phyloP scores from a whole-genome alignment of 2,888 invertebrate species.

The Eustalomyia histrio region DNA sequence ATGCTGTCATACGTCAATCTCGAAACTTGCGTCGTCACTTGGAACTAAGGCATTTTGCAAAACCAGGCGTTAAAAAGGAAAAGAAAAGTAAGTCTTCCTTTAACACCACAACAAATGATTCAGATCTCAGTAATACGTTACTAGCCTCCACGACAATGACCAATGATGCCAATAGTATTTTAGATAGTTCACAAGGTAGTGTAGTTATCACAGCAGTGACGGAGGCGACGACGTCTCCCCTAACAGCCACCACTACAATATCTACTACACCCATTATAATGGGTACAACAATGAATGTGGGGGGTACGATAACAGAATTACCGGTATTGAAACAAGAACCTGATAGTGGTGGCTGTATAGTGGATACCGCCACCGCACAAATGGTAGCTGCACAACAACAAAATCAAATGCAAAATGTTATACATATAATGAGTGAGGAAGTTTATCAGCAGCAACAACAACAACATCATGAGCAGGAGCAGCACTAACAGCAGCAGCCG shows the following conservation, averaged over 20 bases:
- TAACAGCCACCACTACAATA: slow-evolving; percentile 62
- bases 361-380: slow-evolving; percentile 55
- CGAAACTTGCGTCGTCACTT: slow-evolving; percentile 82
- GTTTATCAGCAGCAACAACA: slow-evolving; percentile 72
- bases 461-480: slow-evolving; percentile 67
- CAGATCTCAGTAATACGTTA: slow-evolving; percentile 63
- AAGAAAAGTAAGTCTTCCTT: slow-evolving; percentile 77
- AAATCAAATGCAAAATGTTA: slow-evolving; percentile 72
- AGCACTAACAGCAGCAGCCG: slow-evolving; percentile 68
- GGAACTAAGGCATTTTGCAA: slow-evolving; percentile 79
- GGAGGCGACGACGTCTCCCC: slow-evolving; percentile 28
- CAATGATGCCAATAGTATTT: slow-evolving; percentile 38
- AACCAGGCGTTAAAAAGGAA: slow-evolving; percentile 79
- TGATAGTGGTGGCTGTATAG: slow-evolving; percentile 53
- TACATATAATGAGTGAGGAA: slow-evolving; percentile 76
- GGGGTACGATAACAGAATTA: slow-evolving; percentile 58
- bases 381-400: slow-evolving; percentile 43
- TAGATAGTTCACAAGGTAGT: slow-evolving; percentile 38
- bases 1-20: slow-evolving; percentile 82
- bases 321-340: slow-evolving; percentile 66
- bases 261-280: slow-evolving; percentile 68
- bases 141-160: slow-evolving; percentile 59
- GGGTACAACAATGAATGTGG: slow-evolving; percentile 49
- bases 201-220: slow-evolving; percentile 33
- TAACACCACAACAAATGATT: slow-evolving; percentile 68